Evolutionary conservation across 2,797 vertebrate species (phyloP).

Genomic region (Sebastes alutus): DNA sequence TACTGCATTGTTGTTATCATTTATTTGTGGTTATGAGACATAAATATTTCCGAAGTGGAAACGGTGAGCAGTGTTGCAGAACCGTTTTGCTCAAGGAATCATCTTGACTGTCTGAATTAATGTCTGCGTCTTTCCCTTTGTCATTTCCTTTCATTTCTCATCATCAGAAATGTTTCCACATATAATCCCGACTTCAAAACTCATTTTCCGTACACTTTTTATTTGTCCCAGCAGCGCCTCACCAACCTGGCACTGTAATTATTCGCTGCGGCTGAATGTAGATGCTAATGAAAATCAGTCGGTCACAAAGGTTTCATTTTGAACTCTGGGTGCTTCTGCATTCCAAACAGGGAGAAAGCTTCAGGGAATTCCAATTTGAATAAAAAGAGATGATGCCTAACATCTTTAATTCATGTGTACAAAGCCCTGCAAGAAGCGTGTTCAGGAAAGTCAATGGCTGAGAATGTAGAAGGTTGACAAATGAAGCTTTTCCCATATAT

Average conservation of each 20-base stretch:
- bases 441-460: constrained; percentile 55
- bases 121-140: not conserved
- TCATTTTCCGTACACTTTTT: not conserved
- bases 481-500: constrained; percentile 18
- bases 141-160: not conserved
- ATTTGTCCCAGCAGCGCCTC: constrained; percentile 3
- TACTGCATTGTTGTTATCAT: not conserved
- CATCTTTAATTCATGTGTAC: constrained; percentile 76
- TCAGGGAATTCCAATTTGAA: constrained; percentile 74
- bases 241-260: constrained; percentile 10
- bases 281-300: constrained; percentile 64
- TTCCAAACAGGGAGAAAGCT: constrained; percentile 64
- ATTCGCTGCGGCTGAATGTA: constrained; percentile 41
- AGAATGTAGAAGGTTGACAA: constrained; percentile 50
- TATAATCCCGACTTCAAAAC: not conserved
- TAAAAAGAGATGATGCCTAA: constrained; percentile 67
- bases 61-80: not conserved
- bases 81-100: not conserved
- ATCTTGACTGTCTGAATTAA: not conserved
- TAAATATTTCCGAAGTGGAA: not conserved
- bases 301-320: constrained; percentile 67
- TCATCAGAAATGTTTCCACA: not conserved
- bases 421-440: constrained; percentile 58
- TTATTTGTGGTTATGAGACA: not conserved
- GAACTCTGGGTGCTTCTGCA: constrained; percentile 54